phyloP scores from a whole-genome alignment of 2,888 invertebrate species.

The Trichopria drosophilae region DNA sequence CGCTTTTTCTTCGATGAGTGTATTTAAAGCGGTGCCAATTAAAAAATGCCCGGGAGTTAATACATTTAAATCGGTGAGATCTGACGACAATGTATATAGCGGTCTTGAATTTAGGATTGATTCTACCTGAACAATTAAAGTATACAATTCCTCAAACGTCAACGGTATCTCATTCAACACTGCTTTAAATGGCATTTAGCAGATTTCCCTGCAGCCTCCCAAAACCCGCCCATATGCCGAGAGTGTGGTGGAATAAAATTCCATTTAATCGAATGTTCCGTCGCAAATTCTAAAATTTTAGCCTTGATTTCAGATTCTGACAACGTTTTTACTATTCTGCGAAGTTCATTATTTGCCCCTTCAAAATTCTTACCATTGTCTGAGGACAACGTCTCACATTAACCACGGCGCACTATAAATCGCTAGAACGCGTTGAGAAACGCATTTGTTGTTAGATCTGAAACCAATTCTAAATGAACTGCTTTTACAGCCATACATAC shows the following conservation, averaged over 20 bases:
- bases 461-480: conserved; percentile 6
- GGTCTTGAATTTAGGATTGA: conserved; percentile 30
- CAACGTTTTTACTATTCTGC: no score
- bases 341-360: no score
- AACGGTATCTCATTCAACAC: conserved; percentile 7
- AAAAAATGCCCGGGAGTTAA: conserved; percentile 28
- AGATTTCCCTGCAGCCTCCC: conserved; percentile 42
- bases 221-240: conserved; percentile 40
- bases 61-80: conserved; percentile 22
- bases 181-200: conserved; percentile 37
- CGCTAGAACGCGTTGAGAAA: no score
- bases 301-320: no score
- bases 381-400: no score
- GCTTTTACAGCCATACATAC: conserved; percentile 12
- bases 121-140: conserved; percentile 21
- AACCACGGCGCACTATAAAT: no score
- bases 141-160: conserved; percentile 36
- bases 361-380: no score
- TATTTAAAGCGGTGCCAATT: conserved; percentile 21
- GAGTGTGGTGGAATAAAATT: conserved; percentile 38
- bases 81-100: conserved; percentile 23
- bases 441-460: no score
- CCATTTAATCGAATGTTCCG: conserved; percentile 30
- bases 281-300: conserved; percentile 8
- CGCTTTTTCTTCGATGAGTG: no score